Conservation (phyloP, 2,888 invertebrate species). For the Pseudeuparius sepicola region DNA sequence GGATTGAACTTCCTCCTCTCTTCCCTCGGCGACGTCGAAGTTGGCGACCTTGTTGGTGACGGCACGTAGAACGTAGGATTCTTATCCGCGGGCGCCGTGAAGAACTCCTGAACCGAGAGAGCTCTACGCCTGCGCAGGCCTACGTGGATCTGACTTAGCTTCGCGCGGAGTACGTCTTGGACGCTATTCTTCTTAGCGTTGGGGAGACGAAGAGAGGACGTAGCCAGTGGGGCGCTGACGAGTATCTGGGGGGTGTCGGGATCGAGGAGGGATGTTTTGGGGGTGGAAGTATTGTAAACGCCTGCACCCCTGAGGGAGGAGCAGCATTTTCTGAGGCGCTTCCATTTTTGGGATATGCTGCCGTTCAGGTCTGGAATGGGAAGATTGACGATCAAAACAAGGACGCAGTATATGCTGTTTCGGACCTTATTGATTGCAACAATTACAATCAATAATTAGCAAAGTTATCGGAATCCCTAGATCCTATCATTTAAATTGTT, state of each 20-base stretch:
- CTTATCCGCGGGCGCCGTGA: slow-evolving; percentile 37
- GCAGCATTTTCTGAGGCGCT: slow-evolving; percentile 60
- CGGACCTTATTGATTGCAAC: too few relatives aligned
- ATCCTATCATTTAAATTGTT: too few relatives aligned
- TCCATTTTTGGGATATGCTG: slow-evolving; percentile 65
- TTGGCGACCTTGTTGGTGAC: slow-evolving; percentile 38
- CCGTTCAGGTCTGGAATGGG: slow-evolving; percentile 59
- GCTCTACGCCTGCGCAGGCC: slow-evolving; percentile 57
- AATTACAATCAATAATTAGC: too few relatives aligned
- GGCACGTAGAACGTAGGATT: slow-evolving; percentile 60
- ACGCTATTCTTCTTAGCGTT: slow-evolving; percentile 45
- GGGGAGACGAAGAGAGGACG: slow-evolving; percentile 41
- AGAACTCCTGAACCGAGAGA: slow-evolving; percentile 59
- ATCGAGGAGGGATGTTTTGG: slow-evolving; percentile 44
- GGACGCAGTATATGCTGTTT: too few relatives aligned
- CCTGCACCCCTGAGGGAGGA: slow-evolving; percentile 44
- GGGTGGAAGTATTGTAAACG: slow-evolving; percentile 43
- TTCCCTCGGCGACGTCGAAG: slow-evolving; percentile 17
- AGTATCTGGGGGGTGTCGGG: slow-evolving; percentile 40
- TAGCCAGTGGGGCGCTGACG: slow-evolving; percentile 37
- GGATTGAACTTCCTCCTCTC: slow-evolving; percentile 26
- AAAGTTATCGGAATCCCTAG: too few relatives aligned
- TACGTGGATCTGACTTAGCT: slow-evolving; percentile 60
- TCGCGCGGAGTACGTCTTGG: slow-evolving; percentile 53
- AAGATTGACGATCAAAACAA: too few relatives aligned